Conservation (phyloP, 2,888 invertebrate species). For the Drosophila picticornis region DNA sequence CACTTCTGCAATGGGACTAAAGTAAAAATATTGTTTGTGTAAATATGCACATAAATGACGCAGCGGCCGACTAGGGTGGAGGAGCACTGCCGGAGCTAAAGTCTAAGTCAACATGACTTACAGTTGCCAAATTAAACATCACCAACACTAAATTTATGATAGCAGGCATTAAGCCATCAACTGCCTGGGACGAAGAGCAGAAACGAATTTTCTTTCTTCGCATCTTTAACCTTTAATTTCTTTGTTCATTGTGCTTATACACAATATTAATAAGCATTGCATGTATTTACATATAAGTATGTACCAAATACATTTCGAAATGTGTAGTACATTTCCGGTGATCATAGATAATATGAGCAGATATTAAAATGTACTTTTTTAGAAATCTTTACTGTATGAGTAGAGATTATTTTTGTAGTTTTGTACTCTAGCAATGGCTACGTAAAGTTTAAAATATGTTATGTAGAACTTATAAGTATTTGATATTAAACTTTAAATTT, state of each 20-base stretch:
- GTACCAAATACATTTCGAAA: background rate
- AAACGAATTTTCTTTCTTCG: slow-evolving; percentile 50
- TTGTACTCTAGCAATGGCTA: background rate
- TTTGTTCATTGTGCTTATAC: background rate
- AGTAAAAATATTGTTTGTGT: slow-evolving; percentile 53
- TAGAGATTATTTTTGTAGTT: background rate
- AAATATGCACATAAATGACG: slow-evolving; percentile 53
- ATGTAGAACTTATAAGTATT: background rate
- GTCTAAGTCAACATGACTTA: slow-evolving; percentile 76
- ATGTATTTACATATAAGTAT: background rate
- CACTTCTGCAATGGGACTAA: slow-evolving; percentile 31
- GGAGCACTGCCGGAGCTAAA: slow-evolving; percentile 39
- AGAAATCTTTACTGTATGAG: background rate
- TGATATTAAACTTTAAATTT: background rate
- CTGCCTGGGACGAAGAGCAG: slow-evolving; percentile 23
- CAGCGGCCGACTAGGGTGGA: slow-evolving; percentile 16
- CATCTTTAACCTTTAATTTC: slow-evolving; percentile 13
- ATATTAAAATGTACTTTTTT: background rate
- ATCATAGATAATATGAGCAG: background rate
- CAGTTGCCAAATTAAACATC: slow-evolving; percentile 82
- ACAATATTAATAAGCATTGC: background rate
- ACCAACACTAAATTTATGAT: slow-evolving; percentile 81
- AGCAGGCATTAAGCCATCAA: slow-evolving; percentile 66
- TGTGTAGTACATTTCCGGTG: background rate
- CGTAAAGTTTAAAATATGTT: background rate